Conservation (phyloP, 2,888 invertebrate species). For the Agriopis aurantiaria region DNA sequence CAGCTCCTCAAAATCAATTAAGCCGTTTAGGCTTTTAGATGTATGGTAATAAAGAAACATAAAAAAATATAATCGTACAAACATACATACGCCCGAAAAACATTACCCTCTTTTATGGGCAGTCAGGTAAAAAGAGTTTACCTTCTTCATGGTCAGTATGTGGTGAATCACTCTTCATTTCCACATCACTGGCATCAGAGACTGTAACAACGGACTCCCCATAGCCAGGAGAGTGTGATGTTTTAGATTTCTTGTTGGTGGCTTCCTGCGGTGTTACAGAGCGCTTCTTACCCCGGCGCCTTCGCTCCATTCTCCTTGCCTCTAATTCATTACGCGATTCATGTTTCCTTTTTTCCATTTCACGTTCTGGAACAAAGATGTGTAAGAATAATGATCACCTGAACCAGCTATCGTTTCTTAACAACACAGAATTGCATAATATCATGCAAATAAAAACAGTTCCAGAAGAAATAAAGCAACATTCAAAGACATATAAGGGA, state of each 20-base stretch:
- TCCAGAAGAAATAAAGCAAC: too few relatives aligned
- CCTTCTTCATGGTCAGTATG: slow-evolving; percentile 81
- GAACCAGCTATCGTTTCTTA: too few relatives aligned
- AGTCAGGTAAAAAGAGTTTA: slow-evolving; percentile 40
- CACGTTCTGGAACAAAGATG: slow-evolving; percentile 81
- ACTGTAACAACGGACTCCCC: slow-evolving; percentile 80
- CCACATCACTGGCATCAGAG: slow-evolving; percentile 81
- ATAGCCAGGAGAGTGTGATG: slow-evolving; percentile 69
- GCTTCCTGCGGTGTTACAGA: slow-evolving; percentile 70
- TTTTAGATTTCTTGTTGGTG: slow-evolving; percentile 72
- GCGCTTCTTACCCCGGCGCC: slow-evolving; percentile 82
- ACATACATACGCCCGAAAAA: too few relatives aligned
- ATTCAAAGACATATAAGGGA: too few relatives aligned
- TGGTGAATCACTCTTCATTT: slow-evolving; percentile 77
- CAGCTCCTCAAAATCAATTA: too few relatives aligned
- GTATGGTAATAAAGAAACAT: too few relatives aligned
- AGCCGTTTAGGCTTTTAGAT: too few relatives aligned
- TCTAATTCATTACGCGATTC: slow-evolving; percentile 91
- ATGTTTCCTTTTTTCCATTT: slow-evolving; percentile 92
- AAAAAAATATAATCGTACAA: too few relatives aligned
- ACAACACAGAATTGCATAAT: too few relatives aligned
- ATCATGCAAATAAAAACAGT: too few relatives aligned
- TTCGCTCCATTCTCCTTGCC: slow-evolving; percentile 88
- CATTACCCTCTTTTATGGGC: too few relatives aligned
- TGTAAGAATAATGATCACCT: not conserved